Evolutionary conservation across 2,113 vertebrate species (phyloP).

Genomic region (Vireo altiloquus): DNA sequence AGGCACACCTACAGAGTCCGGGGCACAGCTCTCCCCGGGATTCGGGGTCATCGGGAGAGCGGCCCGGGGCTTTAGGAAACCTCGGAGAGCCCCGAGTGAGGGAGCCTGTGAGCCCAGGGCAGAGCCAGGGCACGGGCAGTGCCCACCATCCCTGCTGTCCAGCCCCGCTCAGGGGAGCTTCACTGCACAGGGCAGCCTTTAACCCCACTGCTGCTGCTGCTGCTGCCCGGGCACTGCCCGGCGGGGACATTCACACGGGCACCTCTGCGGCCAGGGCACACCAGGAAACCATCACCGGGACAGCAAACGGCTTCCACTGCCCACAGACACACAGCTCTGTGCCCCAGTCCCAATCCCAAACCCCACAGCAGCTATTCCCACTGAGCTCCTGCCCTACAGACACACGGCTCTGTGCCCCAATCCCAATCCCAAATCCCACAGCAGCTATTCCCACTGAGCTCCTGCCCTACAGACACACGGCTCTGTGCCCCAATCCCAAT

Average conservation of each 20-base stretch:
- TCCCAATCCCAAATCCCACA: too few species aligned
- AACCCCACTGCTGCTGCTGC: not conserved
- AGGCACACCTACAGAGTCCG: not conserved
- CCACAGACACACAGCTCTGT: too few species aligned
- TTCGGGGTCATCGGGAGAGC: not conserved
- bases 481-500: not conserved
- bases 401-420: not conserved
- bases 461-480: not conserved
- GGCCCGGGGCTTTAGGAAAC: not conserved
- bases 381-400: not conserved
- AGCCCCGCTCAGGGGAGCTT: too few species aligned
- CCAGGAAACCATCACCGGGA: too few species aligned
- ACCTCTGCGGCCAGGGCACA: too few species aligned
- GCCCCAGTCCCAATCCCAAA: too few species aligned
- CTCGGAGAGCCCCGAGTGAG: not conserved
- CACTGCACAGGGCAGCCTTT: not conserved
- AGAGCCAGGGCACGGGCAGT: not conserved
- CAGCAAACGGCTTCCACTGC: too few species aligned
- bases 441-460: too few species aligned
- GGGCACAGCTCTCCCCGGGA: not conserved
- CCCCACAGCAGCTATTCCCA: too few species aligned
- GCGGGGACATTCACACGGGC: too few species aligned
- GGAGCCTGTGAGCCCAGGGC: not conserved
- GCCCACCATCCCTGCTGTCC: fast-evolving
- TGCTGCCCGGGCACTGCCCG: too few species aligned